These are phyloP conservation scores for Nomia melanderi DNA, from an alignment of 1,140 invertebrate species.

Conservation along the genomic window DNA sequence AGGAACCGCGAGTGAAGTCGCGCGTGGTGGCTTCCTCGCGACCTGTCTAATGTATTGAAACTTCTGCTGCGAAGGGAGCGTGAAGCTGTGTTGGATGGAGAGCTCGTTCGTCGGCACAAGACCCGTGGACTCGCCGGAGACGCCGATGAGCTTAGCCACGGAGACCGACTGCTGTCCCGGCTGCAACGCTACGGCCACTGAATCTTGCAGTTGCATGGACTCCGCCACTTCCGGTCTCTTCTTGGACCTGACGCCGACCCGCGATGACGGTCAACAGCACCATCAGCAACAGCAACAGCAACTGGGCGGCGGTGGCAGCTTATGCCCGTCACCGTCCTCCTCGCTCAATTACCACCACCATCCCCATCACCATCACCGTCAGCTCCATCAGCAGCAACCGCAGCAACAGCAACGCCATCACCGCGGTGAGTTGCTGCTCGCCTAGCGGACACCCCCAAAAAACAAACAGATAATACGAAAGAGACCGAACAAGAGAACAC, in stretches of 20 bases:
- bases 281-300: slow-evolving; percentile 52
- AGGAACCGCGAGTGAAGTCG: too few relatives aligned
- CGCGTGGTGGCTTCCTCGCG: background rate
- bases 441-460: slow-evolving; percentile 71
- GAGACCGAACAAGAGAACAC: slow-evolving; percentile 28
- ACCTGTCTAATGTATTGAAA: slow-evolving; percentile 40
- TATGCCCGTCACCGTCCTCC: slow-evolving; percentile 63
- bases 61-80: slow-evolving; percentile 76
- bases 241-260: slow-evolving; percentile 74
- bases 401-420: slow-evolving; percentile 80
- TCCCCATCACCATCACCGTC: slow-evolving; percentile 52
- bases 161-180: slow-evolving; percentile 80
- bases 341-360: slow-evolving; percentile 55
- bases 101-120: slow-evolving; percentile 94
- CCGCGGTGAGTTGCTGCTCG: slow-evolving; percentile 85
- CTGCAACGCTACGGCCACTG: slow-evolving; percentile 73
- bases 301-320: slow-evolving; percentile 53
- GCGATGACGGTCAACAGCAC: slow-evolving; percentile 67
- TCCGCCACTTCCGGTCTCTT: slow-evolving; percentile 75
- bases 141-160: slow-evolving; percentile 84
- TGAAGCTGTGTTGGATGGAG: slow-evolving; percentile 90
- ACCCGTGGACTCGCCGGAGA: slow-evolving; percentile 91
- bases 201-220: slow-evolving; percentile 75
- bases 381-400: slow-evolving; percentile 64
- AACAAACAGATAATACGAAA: too few relatives aligned